Evolutionary conservation across 2,113 vertebrate species (phyloP), one percentile per base, ranked within the genome.

Genomic region (Hypocryptadius cinnamomeus): DNA sequence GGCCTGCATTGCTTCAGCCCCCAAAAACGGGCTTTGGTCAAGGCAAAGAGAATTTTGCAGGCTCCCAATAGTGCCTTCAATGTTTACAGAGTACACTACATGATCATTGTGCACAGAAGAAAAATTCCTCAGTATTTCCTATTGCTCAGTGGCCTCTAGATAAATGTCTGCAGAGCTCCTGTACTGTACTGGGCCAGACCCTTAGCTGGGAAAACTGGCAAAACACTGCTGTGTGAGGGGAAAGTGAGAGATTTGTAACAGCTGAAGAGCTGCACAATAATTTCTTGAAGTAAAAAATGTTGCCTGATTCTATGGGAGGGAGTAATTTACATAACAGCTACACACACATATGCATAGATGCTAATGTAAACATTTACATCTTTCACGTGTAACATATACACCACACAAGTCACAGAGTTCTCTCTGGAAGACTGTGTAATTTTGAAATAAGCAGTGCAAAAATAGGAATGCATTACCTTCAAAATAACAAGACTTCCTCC

Each of bases 331-430:
- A 17, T 20, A 35, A 22, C 0, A 60, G 40, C 27, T 31, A 68
- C 21, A 85, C 44, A 71, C 15, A 71, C 9, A 23, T 1, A 23
- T 1, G 35, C 44, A 30, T 1, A 51, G 48, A 51, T 28, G 39
- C 48, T 48, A 35, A 57, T 10, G 13, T 37, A 39, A 84, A 25
- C 54, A 25, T 2, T 33, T 35, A 57, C 31, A 33, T 14, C 74
- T 59, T 31, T 28, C 16, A 51, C 6, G 1, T 1, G 15, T 19
- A 39, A 63, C 2, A 2, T 10, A 44, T 12, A 10, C 2, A n/a
- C 31, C 27, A 30, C 14, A 13, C 3, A 0, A 6, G 25, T 21
- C 86, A 70, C 3, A 39, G 22, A 79, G 40, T 57, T 72, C 44
- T 13, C 51, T 61, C 60, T 63, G 35, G 56, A 31, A 13, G 22